These are phyloP conservation scores for Elachura formosa DNA, from an alignment of 2,113 vertebrate species.

Conservation along the genomic window DNA sequence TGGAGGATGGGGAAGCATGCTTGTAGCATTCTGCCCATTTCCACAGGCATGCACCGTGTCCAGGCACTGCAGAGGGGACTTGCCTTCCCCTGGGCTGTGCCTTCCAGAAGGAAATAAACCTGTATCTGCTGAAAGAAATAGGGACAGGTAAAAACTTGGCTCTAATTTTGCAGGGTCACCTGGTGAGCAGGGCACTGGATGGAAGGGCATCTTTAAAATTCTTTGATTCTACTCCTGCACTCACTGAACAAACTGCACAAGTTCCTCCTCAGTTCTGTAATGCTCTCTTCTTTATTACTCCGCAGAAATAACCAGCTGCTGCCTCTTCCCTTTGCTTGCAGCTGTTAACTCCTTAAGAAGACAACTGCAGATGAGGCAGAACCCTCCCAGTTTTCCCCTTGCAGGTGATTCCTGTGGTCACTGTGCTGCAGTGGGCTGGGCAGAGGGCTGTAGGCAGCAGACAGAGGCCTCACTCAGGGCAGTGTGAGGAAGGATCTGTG, in stretches of 20 bases:
- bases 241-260: background rate
- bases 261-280: background rate
- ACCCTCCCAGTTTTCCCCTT: background rate
- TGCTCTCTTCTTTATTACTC: background rate
- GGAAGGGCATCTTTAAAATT: background rate
- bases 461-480: background rate
- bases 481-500: rapidly evolving
- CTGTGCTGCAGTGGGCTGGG: background rate
- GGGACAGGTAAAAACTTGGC: background rate
- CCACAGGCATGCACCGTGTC: background rate
- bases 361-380: background rate
- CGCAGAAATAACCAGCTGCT: background rate
- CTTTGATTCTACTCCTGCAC: background rate
- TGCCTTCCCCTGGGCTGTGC: background rate
- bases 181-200: background rate
- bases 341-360: background rate
- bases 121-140: background rate
- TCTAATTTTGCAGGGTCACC: background rate
- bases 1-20: background rate
- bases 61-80: background rate
- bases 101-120: background rate
- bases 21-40: background rate
- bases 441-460: background rate
- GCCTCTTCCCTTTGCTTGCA: background rate
- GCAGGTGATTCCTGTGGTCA: background rate